Base-by-base conservation (phyloP, 2,888 invertebrate species). In the Boloria euphrosyne region DNA sequence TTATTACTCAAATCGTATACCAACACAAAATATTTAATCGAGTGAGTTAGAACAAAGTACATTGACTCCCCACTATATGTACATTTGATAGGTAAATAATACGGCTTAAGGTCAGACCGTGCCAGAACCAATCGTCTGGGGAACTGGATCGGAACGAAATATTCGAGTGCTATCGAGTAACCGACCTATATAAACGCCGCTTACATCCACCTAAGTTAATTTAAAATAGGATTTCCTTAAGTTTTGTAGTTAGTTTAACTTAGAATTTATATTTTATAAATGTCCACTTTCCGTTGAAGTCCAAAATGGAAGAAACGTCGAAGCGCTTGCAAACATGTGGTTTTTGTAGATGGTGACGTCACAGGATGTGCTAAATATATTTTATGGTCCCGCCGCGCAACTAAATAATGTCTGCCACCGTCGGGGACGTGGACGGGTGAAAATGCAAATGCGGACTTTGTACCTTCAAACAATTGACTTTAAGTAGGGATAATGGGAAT, bases 311-410 rank as follows among this genome's bases (percentile, higher is more conserved):
- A 66, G 68, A 57, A 55, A 52, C 54, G 57, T 64, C 55, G 52
- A 52, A 53, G 63, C 31, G 31, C 52, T 47, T 52, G 62, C 66
- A 60, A 74, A 77, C 83, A 81, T 80, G 77, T 84, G 84, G 80
- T 76, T 76, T 76, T 76, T 74, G 74, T 69, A 59, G 71, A 53
- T 59, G 66, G 66, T 82, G 82, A 82, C 84, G 82, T 79, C 82
- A 82, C 81, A 80, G 82, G 80, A 85, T 82, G 82, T 78, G 80
- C 83, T 86, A 83, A 85, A 86, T 82, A 83, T 85, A 84, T 82
- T 78, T 78, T 80, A 82, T 76, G 79, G 78, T 75, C 74, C 69
- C 74, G 70, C 73, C 64, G 70, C 63, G 61, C 68, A 71, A 68
- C 68, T 69, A 69, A 67, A 62, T 68, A 65, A 58, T 62, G 64